Evolutionary conservation across 2,888 invertebrate genomes (phyloP).

Genomic region (Cryptocheilus praepositus): DNA sequence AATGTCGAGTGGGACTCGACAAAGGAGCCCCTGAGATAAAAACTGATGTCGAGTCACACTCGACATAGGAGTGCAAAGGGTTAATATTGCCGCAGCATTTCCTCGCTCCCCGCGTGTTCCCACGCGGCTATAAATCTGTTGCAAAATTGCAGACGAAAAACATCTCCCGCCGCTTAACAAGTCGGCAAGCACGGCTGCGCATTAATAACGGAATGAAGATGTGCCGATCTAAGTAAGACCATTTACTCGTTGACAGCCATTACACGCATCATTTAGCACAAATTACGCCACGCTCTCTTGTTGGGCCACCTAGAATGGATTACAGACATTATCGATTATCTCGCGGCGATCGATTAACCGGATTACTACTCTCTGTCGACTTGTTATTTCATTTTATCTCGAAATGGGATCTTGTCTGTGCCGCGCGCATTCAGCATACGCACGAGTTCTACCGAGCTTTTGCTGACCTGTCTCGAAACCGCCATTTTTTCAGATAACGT

Average conservation of each 20-base stretch:
- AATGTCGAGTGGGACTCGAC: too few relatives aligned
- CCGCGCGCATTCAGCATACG: conserved; percentile 17
- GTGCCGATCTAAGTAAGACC: conserved; percentile 53
- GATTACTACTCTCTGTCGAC: conserved; percentile 65
- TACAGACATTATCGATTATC: conserved; percentile 73
- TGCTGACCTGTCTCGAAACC: conserved; percentile 43
- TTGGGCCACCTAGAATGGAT: conserved; percentile 69
- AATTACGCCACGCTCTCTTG: conserved; percentile 51
- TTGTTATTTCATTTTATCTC: conserved; percentile 72
- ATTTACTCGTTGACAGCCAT: conserved; percentile 68
- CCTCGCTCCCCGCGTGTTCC: too few relatives aligned
- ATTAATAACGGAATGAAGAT: conserved; percentile 63
- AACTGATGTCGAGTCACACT: too few relatives aligned
- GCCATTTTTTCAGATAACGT: conserved; percentile 26
- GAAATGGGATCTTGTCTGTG: conserved; percentile 65
- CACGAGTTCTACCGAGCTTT: conserved; percentile 10
- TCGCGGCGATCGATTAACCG: conserved; percentile 71
- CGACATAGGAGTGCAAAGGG: too few relatives aligned
- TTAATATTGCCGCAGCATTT: too few relatives aligned
- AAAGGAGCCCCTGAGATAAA: too few relatives aligned
- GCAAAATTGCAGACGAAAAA: background rate
- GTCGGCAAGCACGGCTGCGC: conserved; percentile 19
- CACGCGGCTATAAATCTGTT: background rate
- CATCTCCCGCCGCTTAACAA: conserved; percentile 29
- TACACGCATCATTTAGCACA: conserved; percentile 71